A percentile compares a stretch with the other conserved stretches of the same genome.
Evolutionary conservation across 1,140 invertebrate species (phyloP).

Genomic region (Drosophila novamexicana): DNA sequence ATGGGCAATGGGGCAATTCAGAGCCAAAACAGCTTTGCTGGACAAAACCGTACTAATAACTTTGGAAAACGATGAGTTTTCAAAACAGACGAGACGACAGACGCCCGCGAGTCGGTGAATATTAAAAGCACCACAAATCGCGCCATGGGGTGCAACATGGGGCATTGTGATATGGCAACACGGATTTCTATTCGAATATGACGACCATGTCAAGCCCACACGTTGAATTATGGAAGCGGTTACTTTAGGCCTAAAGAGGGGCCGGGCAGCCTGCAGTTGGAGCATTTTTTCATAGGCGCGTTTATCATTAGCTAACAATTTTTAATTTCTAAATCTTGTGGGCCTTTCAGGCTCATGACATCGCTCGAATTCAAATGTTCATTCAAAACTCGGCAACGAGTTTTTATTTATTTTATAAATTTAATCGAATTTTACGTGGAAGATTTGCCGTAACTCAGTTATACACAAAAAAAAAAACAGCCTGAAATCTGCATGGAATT

Average conservation of each 20-base stretch:
- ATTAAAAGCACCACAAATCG: slow-evolving; percentile 79
- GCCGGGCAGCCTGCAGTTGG: slow-evolving; percentile 33
- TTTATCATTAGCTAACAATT: slow-evolving; percentile 64
- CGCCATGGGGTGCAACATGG: slow-evolving; percentile 62
- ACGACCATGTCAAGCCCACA: slow-evolving; percentile 67
- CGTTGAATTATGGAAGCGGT: slow-evolving; percentile 49
- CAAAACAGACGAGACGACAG: slow-evolving; percentile 53
- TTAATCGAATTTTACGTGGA: slow-evolving; percentile 71
- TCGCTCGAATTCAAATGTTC: slow-evolving; percentile 59
- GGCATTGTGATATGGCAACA: slow-evolving; percentile 14
- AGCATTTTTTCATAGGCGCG: slow-evolving; percentile 33
- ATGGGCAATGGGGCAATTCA: slow-evolving; percentile 39
- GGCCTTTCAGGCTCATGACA: slow-evolving; percentile 53
- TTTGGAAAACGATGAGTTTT: slow-evolving; percentile 79
- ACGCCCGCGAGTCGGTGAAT: slow-evolving; percentile 59
- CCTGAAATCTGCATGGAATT: too few relatives aligned
- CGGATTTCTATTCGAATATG: slow-evolving; percentile 32
- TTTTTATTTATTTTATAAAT: slow-evolving; percentile 9
- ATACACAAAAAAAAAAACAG: neutral
- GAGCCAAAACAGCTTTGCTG: slow-evolving; percentile 28
- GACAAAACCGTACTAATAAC: slow-evolving; percentile 64
- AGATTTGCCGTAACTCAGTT: slow-evolving; percentile 24
- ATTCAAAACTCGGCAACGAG: slow-evolving; percentile 57
- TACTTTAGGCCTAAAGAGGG: neutral
- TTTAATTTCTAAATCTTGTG: slow-evolving; percentile 54